These are phyloP conservation scores for Festucalex cinctus DNA, from an alignment of 2,113 vertebrate species.

Conservation along the genomic window DNA sequence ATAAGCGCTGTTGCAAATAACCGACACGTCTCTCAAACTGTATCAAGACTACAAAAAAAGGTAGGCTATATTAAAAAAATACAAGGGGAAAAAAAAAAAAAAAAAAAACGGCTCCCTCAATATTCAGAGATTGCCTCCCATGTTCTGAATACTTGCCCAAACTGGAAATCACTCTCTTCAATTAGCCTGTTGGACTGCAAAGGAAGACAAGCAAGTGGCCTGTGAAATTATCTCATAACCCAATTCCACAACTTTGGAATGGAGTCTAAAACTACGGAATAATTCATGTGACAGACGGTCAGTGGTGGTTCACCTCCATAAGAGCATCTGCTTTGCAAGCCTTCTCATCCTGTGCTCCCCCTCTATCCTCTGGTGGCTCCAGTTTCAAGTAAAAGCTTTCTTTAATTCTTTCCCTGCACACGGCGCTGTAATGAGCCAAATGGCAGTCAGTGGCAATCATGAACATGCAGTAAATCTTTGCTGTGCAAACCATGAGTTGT, in stretches of 20 bases:
- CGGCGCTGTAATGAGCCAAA: constrained; percentile 33
- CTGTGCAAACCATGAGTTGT: background rate
- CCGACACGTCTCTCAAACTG: constrained; percentile 3
- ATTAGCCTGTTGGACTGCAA: constrained; percentile 82
- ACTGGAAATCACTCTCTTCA: constrained; percentile 77
- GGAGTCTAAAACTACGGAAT: constrained; percentile 76
- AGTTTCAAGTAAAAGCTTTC: constrained; percentile 11
- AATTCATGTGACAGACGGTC: constrained; percentile 75
- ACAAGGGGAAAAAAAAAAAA: background rate
- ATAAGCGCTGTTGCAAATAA: constrained; percentile 43
- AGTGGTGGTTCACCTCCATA: constrained; percentile 71
- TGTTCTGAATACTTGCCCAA: constrained; percentile 73
- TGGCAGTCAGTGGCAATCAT: constrained; percentile 13
- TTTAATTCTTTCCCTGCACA: constrained; percentile 9
- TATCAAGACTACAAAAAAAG: background rate
- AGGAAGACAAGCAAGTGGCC: constrained; percentile 83
- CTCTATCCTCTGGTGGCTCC: constrained; percentile 18
- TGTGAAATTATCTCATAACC: constrained; percentile 83
- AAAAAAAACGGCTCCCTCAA: constrained; percentile 35
- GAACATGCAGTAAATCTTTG: constrained; percentile 23
- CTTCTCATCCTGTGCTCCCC: background rate
- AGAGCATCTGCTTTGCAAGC: constrained; percentile 62
- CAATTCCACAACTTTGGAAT: constrained; percentile 80
- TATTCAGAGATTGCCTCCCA: constrained; percentile 71
- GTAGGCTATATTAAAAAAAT: constrained; percentile 19